Evolutionary conservation across 2,888 invertebrate genomes (phyloP), one percentile per base, ranked within the genome.

Genomic region (Eristalis tenax): DNA sequence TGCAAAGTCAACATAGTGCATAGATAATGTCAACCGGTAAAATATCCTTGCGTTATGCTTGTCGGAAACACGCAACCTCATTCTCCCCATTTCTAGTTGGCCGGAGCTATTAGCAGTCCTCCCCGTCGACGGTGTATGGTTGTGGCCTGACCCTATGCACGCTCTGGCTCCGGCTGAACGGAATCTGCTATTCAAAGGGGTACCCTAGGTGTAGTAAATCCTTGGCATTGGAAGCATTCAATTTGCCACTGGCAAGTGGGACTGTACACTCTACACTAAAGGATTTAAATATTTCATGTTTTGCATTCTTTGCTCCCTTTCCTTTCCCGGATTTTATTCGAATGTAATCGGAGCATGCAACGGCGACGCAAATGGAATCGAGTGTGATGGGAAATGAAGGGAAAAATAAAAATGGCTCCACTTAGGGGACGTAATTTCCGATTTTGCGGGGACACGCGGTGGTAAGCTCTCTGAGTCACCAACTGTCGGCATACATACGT

Each of bases 1-100:
- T 8, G 28, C 40, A 74, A 65, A 69, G 57, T 38, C 59, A 83
- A 79, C 69, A 38, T 32, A 64, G 74, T 83, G 83, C 69, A 83
- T 75, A 83, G 83, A 83, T 83, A 83, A 74, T 83, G 79, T 83
- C 83, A 83, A 83, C 79, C 69, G 56, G 26, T 69, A 57, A 69
- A 28, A 64, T 78, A 83, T 83, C 78, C 83, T 83, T 73, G 64
- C 73, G 76, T 68, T 76, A 69, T 77, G 75, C 66, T 59, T 59
- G 59, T 59, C 59, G 59, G 59, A 26, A 59, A 28, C 59, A 59
- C 59, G 59, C 59, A 59, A 59, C 26, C 50, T 8, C 18, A 4
- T 15, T 18, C 18, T 5, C 1, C n/a, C 10, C 59, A 13, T 59
- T 59, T 59, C 26, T 15, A 28, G 26, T 59, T 23, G 26, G 26